Conservation (phyloP, 2,797 vertebrate genomes). For the Myripristis murdjan region DNA sequence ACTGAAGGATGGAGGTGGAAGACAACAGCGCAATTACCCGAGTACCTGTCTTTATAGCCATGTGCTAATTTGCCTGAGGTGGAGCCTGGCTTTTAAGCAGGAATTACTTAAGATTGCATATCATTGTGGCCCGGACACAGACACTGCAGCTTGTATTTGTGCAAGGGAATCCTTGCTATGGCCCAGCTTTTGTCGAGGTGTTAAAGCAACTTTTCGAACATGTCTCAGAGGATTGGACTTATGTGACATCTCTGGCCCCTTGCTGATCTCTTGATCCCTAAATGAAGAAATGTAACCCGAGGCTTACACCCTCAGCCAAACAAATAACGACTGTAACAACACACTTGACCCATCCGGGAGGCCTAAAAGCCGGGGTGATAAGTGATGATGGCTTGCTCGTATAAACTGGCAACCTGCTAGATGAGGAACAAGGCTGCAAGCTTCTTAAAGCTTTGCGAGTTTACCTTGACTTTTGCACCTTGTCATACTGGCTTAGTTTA, state of each 20-base stretch:
- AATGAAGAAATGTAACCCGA: constrained; percentile 59
- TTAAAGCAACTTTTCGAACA: constrained; percentile 47
- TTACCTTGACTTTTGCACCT: constrained; percentile 41
- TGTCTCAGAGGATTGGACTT: constrained; percentile 29
- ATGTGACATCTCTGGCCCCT: constrained; percentile 34
- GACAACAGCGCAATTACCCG: constrained; percentile 18
- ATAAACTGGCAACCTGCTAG: constrained; percentile 27
- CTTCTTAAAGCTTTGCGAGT: constrained; percentile 37
- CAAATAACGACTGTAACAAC: constrained; percentile 15
- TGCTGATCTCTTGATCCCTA: constrained; percentile 39
- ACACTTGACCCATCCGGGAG: constrained; percentile 36
- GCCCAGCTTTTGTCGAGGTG: constrained; percentile 60
- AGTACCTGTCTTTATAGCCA: constrained; percentile 4
- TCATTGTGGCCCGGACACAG: constrained; percentile 45
- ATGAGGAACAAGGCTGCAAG: constrained; percentile 26
- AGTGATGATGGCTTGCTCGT: constrained; percentile 41
- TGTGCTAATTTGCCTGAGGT: constrained; percentile 14
- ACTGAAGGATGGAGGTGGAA: background rate
- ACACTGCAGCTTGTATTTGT: constrained; percentile 55
- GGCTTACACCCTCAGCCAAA: constrained; percentile 22
- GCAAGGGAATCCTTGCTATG: constrained; percentile 57
- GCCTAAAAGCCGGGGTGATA: constrained; percentile 51
- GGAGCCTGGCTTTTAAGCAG: constrained; percentile 38
- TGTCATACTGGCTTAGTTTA: constrained; percentile 38
- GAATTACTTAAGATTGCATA: constrained; percentile 44